These are phyloP conservation scores for Trichogramma evanescens DNA, from an alignment of 2,888 invertebrate species.

Conservation along the genomic window DNA sequence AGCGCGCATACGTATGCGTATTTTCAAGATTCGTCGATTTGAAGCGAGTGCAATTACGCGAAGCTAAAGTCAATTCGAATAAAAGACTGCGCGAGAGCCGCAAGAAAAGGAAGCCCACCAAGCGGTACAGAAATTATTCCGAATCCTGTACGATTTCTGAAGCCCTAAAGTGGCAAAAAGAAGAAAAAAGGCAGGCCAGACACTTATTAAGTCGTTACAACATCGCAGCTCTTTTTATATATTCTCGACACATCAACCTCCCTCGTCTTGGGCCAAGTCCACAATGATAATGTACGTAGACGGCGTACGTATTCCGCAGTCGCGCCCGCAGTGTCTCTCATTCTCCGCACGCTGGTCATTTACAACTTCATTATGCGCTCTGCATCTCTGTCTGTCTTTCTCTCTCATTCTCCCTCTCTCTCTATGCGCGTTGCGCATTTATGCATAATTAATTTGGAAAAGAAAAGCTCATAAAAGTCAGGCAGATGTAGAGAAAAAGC, in stretches of 20 bases:
- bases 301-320: too few relatives aligned
- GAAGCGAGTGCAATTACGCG: too few relatives aligned
- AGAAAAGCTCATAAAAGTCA: too few relatives aligned
- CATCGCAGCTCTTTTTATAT: slow-evolving; percentile 27
- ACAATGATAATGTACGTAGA: too few relatives aligned
- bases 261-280: too few relatives aligned
- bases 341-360: too few relatives aligned
- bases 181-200: slow-evolving; percentile 32
- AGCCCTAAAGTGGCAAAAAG: slow-evolving; percentile 35
- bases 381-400: too few relatives aligned
- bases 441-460: not conserved
- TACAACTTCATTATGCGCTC: too few relatives aligned
- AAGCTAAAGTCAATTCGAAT: not conserved
- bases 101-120: slow-evolving; percentile 22
- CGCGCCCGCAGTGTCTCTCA: too few relatives aligned
- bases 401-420: slow-evolving; percentile 3
- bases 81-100: slow-evolving; percentile 16
- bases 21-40: too few relatives aligned
- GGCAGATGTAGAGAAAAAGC: too few relatives aligned
- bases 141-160: slow-evolving; percentile 48
- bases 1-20: too few relatives aligned
- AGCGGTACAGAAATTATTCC: slow-evolving; percentile 39
- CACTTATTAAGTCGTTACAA: slow-evolving; percentile 41
- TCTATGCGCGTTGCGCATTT: not conserved
- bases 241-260: not conserved